phyloP scores from a whole-genome alignment of 92 coral and sea anemone genomes.

The Pocillopora meandrina region DNA sequence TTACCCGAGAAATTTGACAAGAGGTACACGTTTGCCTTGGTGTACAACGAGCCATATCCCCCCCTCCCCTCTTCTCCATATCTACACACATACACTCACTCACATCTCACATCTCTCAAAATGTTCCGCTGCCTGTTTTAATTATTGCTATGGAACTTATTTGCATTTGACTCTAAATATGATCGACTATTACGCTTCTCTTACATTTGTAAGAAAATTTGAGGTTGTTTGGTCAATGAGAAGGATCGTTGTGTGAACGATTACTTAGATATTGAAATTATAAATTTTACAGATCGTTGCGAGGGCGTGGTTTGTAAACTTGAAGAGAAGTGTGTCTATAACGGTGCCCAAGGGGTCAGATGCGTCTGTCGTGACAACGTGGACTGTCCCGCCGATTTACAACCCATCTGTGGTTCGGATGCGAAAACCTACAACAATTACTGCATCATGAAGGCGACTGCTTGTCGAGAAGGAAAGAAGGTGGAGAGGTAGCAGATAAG shows the following conservation, averaged over 20 bases:
- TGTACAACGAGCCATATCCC: too few relatives aligned
- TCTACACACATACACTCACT: too few relatives aligned
- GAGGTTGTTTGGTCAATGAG: too few relatives aligned
- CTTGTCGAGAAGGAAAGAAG: conserved; percentile 59
- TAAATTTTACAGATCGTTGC: conserved; percentile 52
- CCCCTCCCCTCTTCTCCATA: too few relatives aligned
- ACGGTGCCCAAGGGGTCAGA: conserved; percentile 30
- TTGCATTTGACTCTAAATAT: too few relatives aligned
- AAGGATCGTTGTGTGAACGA: neutral
- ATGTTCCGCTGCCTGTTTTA: too few relatives aligned
- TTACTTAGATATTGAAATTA: neutral
- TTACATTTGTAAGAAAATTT: too few relatives aligned
- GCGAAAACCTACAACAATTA: conserved; percentile 74
- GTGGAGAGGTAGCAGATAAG: conserved; percentile 43
- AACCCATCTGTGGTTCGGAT: conserved; percentile 88
- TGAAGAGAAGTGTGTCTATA: conserved; percentile 72
- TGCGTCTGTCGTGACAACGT: conserved; percentile 77
- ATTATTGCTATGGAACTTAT: too few relatives aligned
- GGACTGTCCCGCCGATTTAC: conserved; percentile 68
- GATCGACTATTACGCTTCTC: too few relatives aligned
- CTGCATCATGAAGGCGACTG: conserved; percentile 88
- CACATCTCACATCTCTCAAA: too few relatives aligned
- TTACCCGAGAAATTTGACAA: too few relatives aligned
- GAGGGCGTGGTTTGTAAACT: conserved; percentile 44
- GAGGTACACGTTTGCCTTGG: too few relatives aligned